phyloP scores from a whole-genome alignment of 2,113 vertebrate species.

The Cynocephalus volans region DNA sequence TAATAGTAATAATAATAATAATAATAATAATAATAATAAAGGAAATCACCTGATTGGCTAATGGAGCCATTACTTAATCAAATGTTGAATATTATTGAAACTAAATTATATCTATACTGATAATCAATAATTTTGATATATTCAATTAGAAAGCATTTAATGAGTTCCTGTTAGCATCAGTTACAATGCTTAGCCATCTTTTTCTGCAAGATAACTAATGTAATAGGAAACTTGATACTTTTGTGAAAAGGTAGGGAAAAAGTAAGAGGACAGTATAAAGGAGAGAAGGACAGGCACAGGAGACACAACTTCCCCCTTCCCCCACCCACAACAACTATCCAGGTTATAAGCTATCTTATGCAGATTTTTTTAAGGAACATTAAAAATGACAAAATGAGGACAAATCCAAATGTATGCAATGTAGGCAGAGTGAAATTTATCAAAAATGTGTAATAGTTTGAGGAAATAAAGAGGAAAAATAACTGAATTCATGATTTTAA shows the following conservation, averaged over 20 bases:
- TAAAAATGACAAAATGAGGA: not conserved
- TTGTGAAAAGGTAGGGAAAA: not conserved
- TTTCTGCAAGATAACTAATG: not conserved
- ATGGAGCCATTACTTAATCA: not conserved
- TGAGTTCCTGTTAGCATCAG: not conserved
- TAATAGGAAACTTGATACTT: not conserved
- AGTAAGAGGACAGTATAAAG: not conserved
- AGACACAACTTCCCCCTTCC: not conserved
- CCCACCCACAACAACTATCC: not conserved
- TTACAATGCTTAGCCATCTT: not conserved
- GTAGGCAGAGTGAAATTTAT: not conserved
- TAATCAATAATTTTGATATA: not conserved
- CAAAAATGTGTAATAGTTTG: not conserved
- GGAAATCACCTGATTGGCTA: not conserved
- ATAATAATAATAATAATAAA: too few relatives aligned
- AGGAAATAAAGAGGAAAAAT: not conserved
- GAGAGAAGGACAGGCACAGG: not conserved
- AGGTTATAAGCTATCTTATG: not conserved
- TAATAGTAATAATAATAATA: not conserved
- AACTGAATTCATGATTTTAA: not conserved
- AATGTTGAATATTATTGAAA: not conserved
- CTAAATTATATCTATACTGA: not conserved
- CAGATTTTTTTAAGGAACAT: not conserved
- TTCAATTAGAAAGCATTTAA: not conserved
- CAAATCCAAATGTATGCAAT: not conserved